Evolutionary conservation across 2,888 invertebrate species (phyloP), one percentile per base, ranked within the genome.

Genomic region (Chloromyia formosa): DNA sequence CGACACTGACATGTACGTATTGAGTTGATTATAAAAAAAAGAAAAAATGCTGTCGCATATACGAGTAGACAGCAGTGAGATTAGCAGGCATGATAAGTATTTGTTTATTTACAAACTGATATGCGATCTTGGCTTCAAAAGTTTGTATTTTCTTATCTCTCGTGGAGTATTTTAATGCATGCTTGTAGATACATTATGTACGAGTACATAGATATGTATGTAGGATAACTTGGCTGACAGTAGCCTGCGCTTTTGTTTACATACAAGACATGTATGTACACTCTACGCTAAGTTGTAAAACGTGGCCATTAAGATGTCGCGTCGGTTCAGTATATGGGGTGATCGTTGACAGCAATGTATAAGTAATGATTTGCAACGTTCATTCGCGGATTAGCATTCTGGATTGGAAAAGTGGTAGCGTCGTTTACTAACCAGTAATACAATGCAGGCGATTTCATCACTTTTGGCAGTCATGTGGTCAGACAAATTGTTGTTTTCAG

Each of bases 331-430:
- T 18, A 56, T 56, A 20, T 56, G 56, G 22, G 56, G 20, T 22
- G 56, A 56, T 56, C 56, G 56, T 18, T 56, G 56, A 56, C 56
- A 56, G 18, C 20, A n/a, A 56, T 56, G 22, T 22, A 18, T 20
- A 56, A 20, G 20, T 22, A 56, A 56, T 22, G 22, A 56, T 56
- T 56, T 18, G 56, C 56, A 56, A 56, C 56, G 56, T 16, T 56
- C 2, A 20, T 10, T 56, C 18, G 20, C 56, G 56, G 18, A 56
- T 56, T 56, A 56, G 56, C 56, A 56, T 56, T 56, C 56, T 18
- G 56, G 20, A 56, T 56, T 56, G 10, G 56, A n/a, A 56, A 56
- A 56, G 18, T 56, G 10, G 56, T 56, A 56, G 56, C 56, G 56
- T 56, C 20, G 56, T 22, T 22, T 22, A 5, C 49, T n/a, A 35